Conservation (phyloP, 2,797 vertebrate genomes). For the Propithecus deckenii region DNA sequence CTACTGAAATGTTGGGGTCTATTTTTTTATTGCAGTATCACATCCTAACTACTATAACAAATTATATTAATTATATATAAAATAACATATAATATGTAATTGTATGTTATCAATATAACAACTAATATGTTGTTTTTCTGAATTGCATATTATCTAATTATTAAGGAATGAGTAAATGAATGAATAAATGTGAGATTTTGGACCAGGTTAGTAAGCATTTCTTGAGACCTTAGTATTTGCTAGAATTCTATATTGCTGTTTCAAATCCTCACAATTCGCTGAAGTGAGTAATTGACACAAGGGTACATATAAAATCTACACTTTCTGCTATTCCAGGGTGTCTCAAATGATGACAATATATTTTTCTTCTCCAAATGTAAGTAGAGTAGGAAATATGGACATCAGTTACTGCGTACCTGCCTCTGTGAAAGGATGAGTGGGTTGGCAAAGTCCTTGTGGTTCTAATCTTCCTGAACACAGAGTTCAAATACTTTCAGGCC, state of each 20-base stretch:
- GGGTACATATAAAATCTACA: background rate
- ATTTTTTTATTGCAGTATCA: background rate
- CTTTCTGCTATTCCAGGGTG: background rate
- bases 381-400: background rate
- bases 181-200: background rate
- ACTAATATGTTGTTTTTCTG: background rate
- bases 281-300: background rate
- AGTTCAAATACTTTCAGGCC: background rate
- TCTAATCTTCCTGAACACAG: background rate
- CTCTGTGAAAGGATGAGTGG: background rate
- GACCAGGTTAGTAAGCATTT: background rate
- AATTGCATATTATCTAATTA: background rate
- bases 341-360: background rate
- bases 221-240: background rate
- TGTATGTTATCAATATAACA: background rate
- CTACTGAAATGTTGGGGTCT: background rate
- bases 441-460: background rate
- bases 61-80: background rate
- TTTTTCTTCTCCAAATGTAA: background rate
- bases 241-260: background rate
- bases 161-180: background rate
- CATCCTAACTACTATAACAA: background rate
- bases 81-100: background rate
- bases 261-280: background rate
- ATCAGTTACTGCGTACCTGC: background rate